Percentiles rank a stretch among this genome's conserved stretches.
phyloP scores from a whole-genome alignment of 2,888 invertebrate genomes.

The Dendrolimus houi region DNA sequence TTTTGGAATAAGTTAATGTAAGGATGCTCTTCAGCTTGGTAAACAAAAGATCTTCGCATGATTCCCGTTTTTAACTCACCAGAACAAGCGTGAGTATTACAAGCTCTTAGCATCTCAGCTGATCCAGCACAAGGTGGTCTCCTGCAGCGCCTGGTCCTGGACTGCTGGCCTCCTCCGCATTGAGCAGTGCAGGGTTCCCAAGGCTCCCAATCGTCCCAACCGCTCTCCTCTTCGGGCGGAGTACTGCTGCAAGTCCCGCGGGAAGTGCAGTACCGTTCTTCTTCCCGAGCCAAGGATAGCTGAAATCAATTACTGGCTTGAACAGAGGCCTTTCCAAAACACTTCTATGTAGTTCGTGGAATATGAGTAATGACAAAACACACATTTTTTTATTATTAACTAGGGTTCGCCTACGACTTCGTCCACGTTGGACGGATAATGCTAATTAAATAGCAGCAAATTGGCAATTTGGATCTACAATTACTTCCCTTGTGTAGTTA shows the following conservation, averaged over 20 bases:
- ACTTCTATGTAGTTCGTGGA: too few relatives aligned
- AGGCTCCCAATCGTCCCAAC: conserved; percentile 50
- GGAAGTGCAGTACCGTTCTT: conserved; percentile 84
- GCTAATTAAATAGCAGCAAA: conserved; percentile 64
- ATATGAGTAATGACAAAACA: too few relatives aligned
- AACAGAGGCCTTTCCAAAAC: too few relatives aligned
- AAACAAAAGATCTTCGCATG: too few relatives aligned
- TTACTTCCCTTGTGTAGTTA: conserved; percentile 51
- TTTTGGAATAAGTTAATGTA: too few relatives aligned
- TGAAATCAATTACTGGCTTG: conserved; percentile 29
- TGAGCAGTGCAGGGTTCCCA: conserved; percentile 53
- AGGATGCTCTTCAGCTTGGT: too few relatives aligned
- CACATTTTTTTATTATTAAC: too few relatives aligned
- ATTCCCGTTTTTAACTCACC: conserved; percentile 35
- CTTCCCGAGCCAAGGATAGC: conserved; percentile 84
- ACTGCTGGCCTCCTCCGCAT: conserved; percentile 79
- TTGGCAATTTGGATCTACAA: conserved; percentile 54
- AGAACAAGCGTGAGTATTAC: conserved; percentile 84
- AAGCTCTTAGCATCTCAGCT: conserved; percentile 79
- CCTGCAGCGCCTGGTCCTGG: conserved; percentile 75
- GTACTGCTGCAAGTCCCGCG: conserved; percentile 79
- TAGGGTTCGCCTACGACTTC: too few relatives aligned
- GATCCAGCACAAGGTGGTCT: conserved; percentile 71
- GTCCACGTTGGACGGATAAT: too few relatives aligned
- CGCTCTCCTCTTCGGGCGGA: conserved; percentile 35